A percentile compares a stretch with the other conserved stretches of the same genome.
Evolutionary conservation across 2,888 invertebrate genomes (phyloP).

Genomic region (Microctonus brassicae): DNA sequence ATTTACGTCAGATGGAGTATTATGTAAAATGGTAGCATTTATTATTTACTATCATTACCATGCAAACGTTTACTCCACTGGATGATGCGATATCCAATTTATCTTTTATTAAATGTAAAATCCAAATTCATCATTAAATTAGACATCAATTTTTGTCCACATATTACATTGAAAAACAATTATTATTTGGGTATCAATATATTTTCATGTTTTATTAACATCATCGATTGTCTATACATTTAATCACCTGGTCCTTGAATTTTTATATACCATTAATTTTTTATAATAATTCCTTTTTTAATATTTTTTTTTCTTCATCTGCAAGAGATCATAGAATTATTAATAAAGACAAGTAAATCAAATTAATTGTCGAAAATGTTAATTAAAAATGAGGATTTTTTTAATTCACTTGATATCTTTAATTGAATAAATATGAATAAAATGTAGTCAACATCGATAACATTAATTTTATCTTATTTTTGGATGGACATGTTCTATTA

Average conservation of each 20-base stretch:
- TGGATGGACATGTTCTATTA: not conserved
- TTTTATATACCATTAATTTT: slow-evolving; percentile 31
- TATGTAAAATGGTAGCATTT: slow-evolving; percentile 39
- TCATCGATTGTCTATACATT: slow-evolving; percentile 55
- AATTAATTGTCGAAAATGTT: not conserved
- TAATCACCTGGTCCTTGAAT: slow-evolving; percentile 50
- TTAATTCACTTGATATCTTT: not conserved
- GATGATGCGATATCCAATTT: not conserved
- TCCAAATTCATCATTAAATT: not conserved
- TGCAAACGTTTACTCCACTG: not conserved
- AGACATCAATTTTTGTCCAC: not conserved
- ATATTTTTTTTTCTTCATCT: slow-evolving; percentile 19
- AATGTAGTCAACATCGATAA: not conserved
- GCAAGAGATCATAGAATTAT: slow-evolving; percentile 13
- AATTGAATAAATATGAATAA: not conserved
- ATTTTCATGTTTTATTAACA: too few species aligned
- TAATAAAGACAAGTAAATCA: not conserved
- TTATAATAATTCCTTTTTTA: slow-evolving; percentile 22
- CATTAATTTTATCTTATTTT: not conserved
- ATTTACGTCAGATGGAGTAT: slow-evolving; percentile 35
- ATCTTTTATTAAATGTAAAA: not conserved
- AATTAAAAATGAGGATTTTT: not conserved
- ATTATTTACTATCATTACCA: slow-evolving; percentile 10
- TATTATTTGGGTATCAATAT: too few species aligned
- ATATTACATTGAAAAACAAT: too few species aligned